Percentiles rank a stretch among this genome's conserved stretches.
phyloP scores from a whole-genome alignment of 2,113 vertebrate genomes.

The Archilochus colubris region DNA sequence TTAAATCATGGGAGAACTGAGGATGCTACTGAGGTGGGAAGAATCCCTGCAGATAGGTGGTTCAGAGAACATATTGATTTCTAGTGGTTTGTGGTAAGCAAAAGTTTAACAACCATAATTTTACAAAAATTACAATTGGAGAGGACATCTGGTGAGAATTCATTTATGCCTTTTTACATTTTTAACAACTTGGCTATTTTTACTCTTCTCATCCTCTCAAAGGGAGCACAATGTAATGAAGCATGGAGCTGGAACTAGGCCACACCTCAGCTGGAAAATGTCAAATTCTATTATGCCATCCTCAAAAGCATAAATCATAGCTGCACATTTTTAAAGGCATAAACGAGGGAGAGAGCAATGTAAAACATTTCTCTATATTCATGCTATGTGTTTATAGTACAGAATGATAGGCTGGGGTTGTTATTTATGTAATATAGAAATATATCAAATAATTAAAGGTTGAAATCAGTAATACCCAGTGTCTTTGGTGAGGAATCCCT shows the following conservation, averaged over 20 bases:
- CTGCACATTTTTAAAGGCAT: constrained; percentile 41
- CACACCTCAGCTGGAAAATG: constrained; percentile 85
- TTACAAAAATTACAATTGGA: constrained; percentile 68
- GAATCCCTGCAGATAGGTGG: not conserved
- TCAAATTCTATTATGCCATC: constrained; percentile 78
- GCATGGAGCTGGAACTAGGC: constrained; percentile 79
- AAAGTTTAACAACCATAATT: constrained; percentile 52
- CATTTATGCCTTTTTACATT: constrained; percentile 76
- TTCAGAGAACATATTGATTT: not conserved
- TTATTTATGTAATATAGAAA: not conserved
- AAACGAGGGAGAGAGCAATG: not conserved
- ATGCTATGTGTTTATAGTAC: not conserved
- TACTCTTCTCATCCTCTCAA: constrained; percentile 76
- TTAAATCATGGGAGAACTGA: not conserved
- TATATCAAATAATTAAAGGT: not conserved
- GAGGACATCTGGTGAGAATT: constrained; percentile 75
- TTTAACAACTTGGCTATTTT: constrained; percentile 81
- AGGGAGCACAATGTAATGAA: constrained; percentile 79
- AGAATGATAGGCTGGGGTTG: not conserved
- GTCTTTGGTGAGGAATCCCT: not conserved
- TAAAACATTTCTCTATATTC: constrained; percentile 12
- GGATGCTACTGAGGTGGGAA: not conserved
- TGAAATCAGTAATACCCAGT: not conserved
- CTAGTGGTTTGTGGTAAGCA: not conserved
- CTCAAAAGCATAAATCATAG: constrained; percentile 79